Evolutionary conservation across 2,113 vertebrate species (phyloP).

Genomic region (Budorcas taxicolor): DNA sequence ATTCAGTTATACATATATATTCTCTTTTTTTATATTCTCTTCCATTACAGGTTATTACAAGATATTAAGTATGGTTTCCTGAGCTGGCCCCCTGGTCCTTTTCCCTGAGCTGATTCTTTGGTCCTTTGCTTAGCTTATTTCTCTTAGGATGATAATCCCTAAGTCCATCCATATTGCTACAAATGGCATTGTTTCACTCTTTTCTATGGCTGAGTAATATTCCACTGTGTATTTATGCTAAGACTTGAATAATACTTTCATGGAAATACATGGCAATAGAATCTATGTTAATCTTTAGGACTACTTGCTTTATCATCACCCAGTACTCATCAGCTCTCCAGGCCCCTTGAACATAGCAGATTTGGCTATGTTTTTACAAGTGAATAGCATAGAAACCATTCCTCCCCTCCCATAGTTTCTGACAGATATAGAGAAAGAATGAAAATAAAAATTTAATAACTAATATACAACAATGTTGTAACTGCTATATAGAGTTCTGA

Average conservation of each 20-base stretch:
- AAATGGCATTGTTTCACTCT: not conserved
- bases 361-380: not conserved
- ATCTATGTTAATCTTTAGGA: not conserved
- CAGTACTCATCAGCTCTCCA: not conserved
- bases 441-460: not conserved
- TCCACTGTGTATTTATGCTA: not conserved
- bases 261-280: not conserved
- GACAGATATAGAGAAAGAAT: not conserved
- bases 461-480: not conserved
- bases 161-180: not conserved
- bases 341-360: not conserved
- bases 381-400: not conserved
- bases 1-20: not conserved
- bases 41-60: not conserved
- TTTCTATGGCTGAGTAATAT: not conserved
- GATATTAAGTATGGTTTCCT: not conserved
- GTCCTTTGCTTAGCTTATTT: not conserved
- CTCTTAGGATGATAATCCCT: not conserved
- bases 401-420: accelerated
- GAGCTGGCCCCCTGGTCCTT: not conserved
- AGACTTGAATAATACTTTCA: not conserved
- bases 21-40: not conserved
- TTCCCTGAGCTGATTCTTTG: not conserved
- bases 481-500: not conserved
- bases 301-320: not conserved